phyloP scores from a whole-genome alignment of 2,113 vertebrate genomes.

The Typhlomys cinereus region DNA sequence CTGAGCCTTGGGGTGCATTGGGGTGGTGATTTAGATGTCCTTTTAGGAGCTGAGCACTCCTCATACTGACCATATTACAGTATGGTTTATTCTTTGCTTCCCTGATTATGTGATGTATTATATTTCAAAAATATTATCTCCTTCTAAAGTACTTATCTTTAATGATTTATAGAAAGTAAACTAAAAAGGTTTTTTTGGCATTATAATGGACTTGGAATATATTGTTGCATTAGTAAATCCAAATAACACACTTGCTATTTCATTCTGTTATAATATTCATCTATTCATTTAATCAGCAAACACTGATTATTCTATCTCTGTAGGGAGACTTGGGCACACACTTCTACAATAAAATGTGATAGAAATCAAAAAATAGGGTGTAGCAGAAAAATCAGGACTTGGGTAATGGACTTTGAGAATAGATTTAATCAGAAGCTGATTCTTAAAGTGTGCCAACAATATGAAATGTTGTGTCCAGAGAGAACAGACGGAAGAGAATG shows the following conservation, averaged over 20 bases:
- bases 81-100: not conserved
- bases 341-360: not conserved
- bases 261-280: not conserved
- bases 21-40: too few relatives aligned
- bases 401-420: not conserved
- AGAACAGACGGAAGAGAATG: not conserved
- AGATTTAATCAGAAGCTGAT: not conserved
- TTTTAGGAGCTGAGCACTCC: too few relatives aligned
- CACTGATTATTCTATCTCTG: not conserved
- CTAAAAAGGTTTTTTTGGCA: not conserved
- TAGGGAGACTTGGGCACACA: not conserved
- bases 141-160: not conserved
- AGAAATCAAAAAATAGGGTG: not conserved
- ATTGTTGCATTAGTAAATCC: not conserved
- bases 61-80: not conserved
- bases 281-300: not conserved
- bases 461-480: not conserved
- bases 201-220: constrained; percentile 34
- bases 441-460: not conserved
- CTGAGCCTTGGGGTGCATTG: too few relatives aligned
- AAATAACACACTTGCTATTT: not conserved
- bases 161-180: constrained; percentile 25
- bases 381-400: not conserved
- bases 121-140: constrained; percentile 19
- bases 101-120: not conserved